Evolutionary conservation across 2,888 invertebrate species (phyloP), one percentile per base, ranked within the genome.

Genomic region (Chrysolina americana): DNA sequence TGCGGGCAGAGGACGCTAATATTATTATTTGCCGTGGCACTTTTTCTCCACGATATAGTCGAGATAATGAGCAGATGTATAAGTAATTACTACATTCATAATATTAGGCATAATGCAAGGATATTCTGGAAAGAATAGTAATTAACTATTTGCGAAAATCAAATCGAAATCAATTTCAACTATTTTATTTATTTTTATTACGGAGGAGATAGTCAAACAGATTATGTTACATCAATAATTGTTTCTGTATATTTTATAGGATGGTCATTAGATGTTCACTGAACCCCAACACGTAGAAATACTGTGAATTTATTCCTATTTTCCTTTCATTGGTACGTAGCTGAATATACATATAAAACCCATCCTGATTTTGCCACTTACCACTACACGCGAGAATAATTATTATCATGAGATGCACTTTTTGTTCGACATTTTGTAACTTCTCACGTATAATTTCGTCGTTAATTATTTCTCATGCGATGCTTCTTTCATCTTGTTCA

Each of bases 381-480:
- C 11, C 11, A 15, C 15, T 15, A 59, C 59, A 59, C n/a, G 59
- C 36, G n/a, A 36, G 59, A 59, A 59, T 59, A 17, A 59, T n/a
- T 28, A 59, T 59, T 59, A 28, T 59, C 17, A 36, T 28, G 36
- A 59, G 53, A 68, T 53, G 41, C 19, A 68, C 28, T 56, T 41
- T 68, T 53, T 66, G 28, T 66, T 53, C 47, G 23, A 64, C 44
- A 19, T 64, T 2, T 15, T 65, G 50, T 28, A 15, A 50, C n/a
- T 68, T 68, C 68, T 56, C 65, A 56, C 68, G 73, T 73, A 73
- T 73, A 73, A 73, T 73, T 73, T 56, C 56, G 68, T 73, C 73
- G 41, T 73, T 68, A 72, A 63, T 68, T 68, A 68, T 68, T 72
- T 65, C 28, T 48, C 73, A 53, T 56, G 65, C 44, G 41, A 65